Evolutionary conservation across 2,888 invertebrate species (phyloP).

Genomic region (Cabera pusaria): DNA sequence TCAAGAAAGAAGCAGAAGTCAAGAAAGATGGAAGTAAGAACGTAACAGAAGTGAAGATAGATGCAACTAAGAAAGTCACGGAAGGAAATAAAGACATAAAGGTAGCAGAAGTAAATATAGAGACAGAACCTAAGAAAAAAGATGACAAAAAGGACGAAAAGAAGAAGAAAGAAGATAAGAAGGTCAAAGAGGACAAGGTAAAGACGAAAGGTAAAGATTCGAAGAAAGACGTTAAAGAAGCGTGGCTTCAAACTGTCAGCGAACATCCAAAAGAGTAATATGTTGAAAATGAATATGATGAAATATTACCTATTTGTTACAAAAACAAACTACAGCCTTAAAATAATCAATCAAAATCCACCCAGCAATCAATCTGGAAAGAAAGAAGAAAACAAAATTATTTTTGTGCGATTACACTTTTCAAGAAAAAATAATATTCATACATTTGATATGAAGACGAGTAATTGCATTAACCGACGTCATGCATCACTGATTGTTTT

Average conservation of each 20-base stretch:
- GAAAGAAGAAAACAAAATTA: no score
- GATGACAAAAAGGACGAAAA: constrained; percentile 7
- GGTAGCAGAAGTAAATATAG: neutral
- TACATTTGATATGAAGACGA: no score
- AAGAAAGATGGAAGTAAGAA: constrained; percentile 12
- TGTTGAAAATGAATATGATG: no score
- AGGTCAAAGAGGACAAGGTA: constrained; percentile 6
- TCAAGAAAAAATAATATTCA: no score
- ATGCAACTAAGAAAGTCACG: constrained; percentile 5
- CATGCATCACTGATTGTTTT: no score
- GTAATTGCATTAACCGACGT: no score
- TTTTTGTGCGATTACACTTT: no score
- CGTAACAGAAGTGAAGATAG: neutral
- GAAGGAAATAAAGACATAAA: constrained; percentile 13
- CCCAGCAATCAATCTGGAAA: no score
- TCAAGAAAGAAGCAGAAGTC: constrained; percentile 7
- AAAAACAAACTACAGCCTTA: no score
- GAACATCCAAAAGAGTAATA: constrained; percentile 36
- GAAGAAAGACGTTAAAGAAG: constrained; percentile 17
- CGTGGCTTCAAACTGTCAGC: constrained; percentile 32
- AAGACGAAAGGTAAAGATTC: constrained; percentile 10
- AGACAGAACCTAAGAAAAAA: constrained; percentile 1
- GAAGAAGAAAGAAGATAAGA: neutral
- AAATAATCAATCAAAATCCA: no score
- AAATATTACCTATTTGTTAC: no score